Conservation (phyloP, 2,888 invertebrate genomes). For the Junonia oenone region DNA sequence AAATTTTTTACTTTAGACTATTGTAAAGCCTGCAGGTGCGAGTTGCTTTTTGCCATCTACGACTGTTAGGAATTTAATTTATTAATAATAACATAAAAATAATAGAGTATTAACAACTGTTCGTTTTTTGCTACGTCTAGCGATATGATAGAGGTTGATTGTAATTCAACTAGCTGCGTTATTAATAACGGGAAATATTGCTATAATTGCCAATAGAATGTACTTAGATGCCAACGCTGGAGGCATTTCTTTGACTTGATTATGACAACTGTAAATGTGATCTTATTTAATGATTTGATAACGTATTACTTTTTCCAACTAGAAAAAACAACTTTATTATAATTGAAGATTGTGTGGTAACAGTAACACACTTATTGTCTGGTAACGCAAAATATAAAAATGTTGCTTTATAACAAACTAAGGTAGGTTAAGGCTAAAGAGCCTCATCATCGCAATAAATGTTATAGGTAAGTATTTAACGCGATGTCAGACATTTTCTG, state of each 20-base stretch:
- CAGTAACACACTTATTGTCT: no score
- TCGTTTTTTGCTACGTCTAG: slow-evolving; percentile 7
- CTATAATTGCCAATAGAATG: slow-evolving; percentile 4
- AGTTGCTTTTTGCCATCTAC: slow-evolving; percentile 48
- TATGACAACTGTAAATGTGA: background rate
- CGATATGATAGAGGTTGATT: slow-evolving; percentile 1
- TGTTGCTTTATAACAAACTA: no score
- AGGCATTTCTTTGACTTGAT: background rate
- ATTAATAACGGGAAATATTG: background rate
- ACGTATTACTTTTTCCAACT: no score
- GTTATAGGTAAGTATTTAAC: no score
- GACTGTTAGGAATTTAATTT: slow-evolving; percentile 47
- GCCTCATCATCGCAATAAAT: no score
- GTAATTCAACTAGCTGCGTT: background rate
- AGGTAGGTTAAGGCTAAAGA: no score
- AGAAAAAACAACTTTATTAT: no score
- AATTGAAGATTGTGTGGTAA: no score
- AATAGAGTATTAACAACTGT: slow-evolving; percentile 4
- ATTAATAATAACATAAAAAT: slow-evolving; percentile 28
- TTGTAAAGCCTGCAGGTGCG: slow-evolving; percentile 44
- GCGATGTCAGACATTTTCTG: no score
- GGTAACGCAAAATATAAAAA: no score
- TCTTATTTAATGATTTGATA: background rate
- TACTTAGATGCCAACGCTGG: background rate
- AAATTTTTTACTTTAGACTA: slow-evolving; percentile 44